phyloP scores from a whole-genome alignment of 2,888 invertebrate species.

The Nomada lathburiana region DNA sequence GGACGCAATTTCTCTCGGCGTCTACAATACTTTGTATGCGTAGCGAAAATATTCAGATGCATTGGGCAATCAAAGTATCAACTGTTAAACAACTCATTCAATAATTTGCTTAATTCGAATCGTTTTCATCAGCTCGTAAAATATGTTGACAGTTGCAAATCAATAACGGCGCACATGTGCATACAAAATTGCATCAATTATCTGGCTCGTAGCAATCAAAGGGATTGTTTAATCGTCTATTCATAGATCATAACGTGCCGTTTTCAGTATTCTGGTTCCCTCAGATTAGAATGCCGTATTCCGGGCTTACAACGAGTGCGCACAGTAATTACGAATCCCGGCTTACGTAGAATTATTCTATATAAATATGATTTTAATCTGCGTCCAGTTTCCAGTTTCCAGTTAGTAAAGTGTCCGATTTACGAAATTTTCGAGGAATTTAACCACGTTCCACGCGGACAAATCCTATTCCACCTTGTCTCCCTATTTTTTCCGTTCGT shows the following conservation, averaged over 20 bases:
- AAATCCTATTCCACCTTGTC: not conserved
- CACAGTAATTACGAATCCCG: constrained; percentile 54
- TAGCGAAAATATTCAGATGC: not conserved
- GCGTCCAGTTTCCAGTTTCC: not conserved
- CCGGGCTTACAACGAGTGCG: constrained; percentile 41
- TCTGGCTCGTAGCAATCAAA: not conserved
- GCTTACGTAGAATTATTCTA: constrained; percentile 48
- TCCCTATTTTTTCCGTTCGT: no score
- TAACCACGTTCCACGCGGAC: constrained; percentile 12
- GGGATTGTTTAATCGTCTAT: constrained; percentile 27
- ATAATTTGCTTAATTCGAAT: constrained; percentile 9
- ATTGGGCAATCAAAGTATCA: constrained; percentile 1
- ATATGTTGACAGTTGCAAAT: not conserved
- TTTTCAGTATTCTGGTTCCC: no score
- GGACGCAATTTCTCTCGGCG: no score
- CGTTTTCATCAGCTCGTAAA: not conserved
- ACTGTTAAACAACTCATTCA: constrained; percentile 2
- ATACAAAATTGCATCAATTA: not conserved
- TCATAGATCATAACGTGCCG: constrained; percentile 2
- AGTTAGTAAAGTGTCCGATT: no score
- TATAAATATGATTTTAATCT: constrained; percentile 43
- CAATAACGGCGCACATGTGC: no score
- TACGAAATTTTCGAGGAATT: constrained; percentile 35
- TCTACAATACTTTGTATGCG: no score
- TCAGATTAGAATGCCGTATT: constrained; percentile 50